Evolutionary conservation across 2,113 vertebrate species (phyloP).

Genomic region (Saguinus imperator): DNA sequence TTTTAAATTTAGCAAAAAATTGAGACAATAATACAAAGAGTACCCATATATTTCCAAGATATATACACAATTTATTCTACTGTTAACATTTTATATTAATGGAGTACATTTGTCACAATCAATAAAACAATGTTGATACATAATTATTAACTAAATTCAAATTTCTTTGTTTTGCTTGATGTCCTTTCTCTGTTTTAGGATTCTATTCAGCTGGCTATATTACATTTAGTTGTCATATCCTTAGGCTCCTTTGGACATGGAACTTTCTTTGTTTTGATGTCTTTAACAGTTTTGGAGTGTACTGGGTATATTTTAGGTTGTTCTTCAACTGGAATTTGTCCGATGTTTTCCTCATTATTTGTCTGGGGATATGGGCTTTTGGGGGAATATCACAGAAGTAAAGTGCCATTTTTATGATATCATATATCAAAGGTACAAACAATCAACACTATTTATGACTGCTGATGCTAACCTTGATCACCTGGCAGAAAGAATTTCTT

Average conservation of each 20-base stretch:
- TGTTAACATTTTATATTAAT: neutral
- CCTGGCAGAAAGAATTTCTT: neutral
- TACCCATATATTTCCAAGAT: neutral
- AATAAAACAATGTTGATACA: neutral
- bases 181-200: neutral
- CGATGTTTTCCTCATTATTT: neutral
- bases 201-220: neutral
- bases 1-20: constrained; percentile 2
- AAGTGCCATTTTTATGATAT: neutral
- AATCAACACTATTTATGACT: neutral
- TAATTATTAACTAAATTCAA: neutral
- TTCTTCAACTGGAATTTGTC: neutral
- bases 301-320: neutral
- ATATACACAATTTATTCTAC: neutral
- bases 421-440: neutral
- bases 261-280: neutral
- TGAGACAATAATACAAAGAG: neutral
- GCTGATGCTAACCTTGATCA: neutral
- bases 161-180: neutral
- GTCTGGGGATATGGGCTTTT: neutral
- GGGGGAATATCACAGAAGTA: neutral
- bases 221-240: neutral
- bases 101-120: neutral
- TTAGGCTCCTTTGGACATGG: neutral
- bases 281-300: neutral